Evolutionary conservation across 2,888 invertebrate genomes (phyloP), one percentile per base, ranked within the genome.

Genomic region (Stomorhina lunata): DNA sequence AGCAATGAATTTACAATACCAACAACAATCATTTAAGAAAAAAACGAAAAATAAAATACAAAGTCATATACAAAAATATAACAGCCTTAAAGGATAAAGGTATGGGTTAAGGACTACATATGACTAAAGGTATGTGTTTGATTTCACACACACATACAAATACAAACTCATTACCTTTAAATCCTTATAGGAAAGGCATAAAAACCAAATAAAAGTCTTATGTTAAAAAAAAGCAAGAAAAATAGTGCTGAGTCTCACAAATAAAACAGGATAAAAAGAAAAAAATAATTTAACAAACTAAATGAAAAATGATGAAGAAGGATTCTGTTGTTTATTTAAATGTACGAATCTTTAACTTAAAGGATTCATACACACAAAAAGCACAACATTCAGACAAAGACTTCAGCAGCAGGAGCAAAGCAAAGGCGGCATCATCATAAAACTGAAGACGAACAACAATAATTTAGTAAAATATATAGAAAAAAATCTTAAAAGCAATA

Each of bases 291-390:
- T 73, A 68, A 80, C 65, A 72, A 82, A 82, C 79, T 82, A 72
- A 82, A 79, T 82, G 71, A 79, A 82, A 79, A 79, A 79, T 76
- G 66, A 82, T 71, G 72, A 79, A n/a, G n/a, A n/a, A 78, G 57
- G 79, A 79, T 79, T 57, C 57, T 55, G 57, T 15, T 69, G 50
- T 32, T 59, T n/a, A n/a, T n/a, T n/a, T n/a, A n/a, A n/a, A n/a
- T n/a, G n/a, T n/a, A n/a, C n/a, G n/a, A n/a, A n/a, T n/a, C n/a
- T 45, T 68, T 37, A 27, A 48, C 22, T 55, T 55, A 0, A 6
- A 27, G 37, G 5, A 48, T 25, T 3, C 57, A 34, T 29, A 59
- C 6, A 43, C 37, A 27, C 25, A 55, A 57, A 22, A 32, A 32
- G 20, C 10, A 29, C 17, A 20, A 55, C 7, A 57, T 12, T 6